phyloP scores from a whole-genome alignment of 2,113 vertebrate species.

The Spea bombifrons region DNA sequence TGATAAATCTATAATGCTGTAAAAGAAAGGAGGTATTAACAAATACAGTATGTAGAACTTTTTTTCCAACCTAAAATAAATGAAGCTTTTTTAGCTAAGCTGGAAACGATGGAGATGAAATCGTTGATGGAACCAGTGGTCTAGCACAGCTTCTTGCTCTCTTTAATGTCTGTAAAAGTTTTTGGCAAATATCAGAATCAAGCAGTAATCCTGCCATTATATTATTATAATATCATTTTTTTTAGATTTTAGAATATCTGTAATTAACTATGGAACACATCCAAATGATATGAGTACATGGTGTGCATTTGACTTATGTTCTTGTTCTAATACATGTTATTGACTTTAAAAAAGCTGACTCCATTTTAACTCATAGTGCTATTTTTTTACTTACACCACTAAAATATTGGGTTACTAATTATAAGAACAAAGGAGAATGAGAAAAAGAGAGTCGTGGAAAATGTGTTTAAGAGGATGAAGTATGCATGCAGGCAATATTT shows the following conservation, averaged over 20 bases:
- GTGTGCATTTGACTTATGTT: slow-evolving; percentile 7
- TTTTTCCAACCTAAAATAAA: not conserved
- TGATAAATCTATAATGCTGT: no score
- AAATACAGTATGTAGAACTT: no score
- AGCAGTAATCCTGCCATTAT: slow-evolving; percentile 34
- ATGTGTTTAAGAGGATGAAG: no score
- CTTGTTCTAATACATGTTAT: not conserved
- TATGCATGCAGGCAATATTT: no score
- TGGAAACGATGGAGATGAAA: slow-evolving; percentile 10
- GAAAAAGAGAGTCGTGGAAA: no score
- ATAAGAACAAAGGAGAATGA: no score
- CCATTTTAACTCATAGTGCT: no score
- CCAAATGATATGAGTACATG: slow-evolving; percentile 23
- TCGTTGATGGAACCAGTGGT: slow-evolving; percentile 37
- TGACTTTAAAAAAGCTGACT: not conserved
- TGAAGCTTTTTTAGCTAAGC: not conserved
- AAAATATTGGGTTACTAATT: no score
- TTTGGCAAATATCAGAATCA: slow-evolving; percentile 25
- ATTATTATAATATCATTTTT: slow-evolving; percentile 34
- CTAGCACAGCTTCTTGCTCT: slow-evolving; percentile 34
- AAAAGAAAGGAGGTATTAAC: no score
- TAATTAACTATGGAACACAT: slow-evolving; percentile 25
- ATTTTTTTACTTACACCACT: no score
- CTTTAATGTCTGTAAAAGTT: slow-evolving; percentile 16
- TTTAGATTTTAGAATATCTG: slow-evolving; percentile 30